Evolutionary conservation across 1,140 invertebrate species (phyloP), one percentile per base, ranked within the genome.

Genomic region (Vollenhovia emeryi): DNA sequence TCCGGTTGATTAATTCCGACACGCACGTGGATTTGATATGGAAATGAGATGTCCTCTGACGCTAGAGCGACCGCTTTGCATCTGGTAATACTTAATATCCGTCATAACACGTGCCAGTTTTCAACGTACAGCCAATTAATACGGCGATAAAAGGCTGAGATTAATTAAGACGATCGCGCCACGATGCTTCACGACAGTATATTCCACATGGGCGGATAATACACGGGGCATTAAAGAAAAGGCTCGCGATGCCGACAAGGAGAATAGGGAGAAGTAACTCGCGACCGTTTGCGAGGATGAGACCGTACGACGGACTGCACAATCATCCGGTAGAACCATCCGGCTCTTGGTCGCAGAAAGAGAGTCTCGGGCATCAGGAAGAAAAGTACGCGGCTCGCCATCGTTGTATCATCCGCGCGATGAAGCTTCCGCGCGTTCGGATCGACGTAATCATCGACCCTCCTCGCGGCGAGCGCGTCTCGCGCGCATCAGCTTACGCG

Each of bases 401-500:
- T 68, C 79, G 64, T 89, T 87, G 82, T 90, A 87, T 88, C 88
- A 84, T 87, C 59, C 36, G 40, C 9, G 68, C 45, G 36, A 30
- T 24, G 30, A 36, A 84, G 60, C 68, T 89, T 89, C 88, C 87
- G 88, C 27, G 60, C 85, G 21, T 86, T 74, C 52, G 40, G 55
- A 75, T 82, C 64, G 84, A 88, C 45, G 87, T 85, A 87, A 88
- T 88, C 86, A 76, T 75, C 52, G 66, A 52, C 45, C 21, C 62
- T 43, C 59, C 30, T 43, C 52, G 62, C 7, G n/a, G 33, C 15
- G 18, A 24, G 4, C 27, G 62, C 68, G 59, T 82, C 45, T 76
- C 27, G 55, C 36, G 43, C 8, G 57, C 27, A 55, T 15, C 40
- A 68, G 48, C 33, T n/a, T n/a, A 36, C 33, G 11, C 15, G 43